These are phyloP conservation scores for Drosophila equinoxialis DNA, from an alignment of 1,140 invertebrate genomes.

Conservation along the genomic window DNA sequence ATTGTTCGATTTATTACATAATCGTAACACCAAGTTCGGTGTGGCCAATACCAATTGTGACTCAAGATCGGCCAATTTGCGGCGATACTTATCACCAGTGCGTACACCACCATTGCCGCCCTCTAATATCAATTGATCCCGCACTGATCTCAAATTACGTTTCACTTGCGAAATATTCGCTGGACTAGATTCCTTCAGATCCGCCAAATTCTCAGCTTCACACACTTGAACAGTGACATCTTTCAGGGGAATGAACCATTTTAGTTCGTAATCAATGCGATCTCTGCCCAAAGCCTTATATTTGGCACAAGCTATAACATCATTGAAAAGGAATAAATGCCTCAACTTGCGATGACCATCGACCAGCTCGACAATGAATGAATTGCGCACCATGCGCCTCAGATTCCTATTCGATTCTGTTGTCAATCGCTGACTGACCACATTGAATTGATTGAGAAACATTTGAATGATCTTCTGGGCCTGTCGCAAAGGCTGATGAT, in stretches of 20 bases:
- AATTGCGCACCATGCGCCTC: conserved; percentile 95
- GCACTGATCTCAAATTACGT: conserved; percentile 92
- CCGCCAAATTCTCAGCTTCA: conserved; percentile 87
- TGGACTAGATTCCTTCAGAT: conserved; percentile 87
- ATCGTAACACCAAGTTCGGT: conserved; percentile 92
- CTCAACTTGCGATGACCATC: conserved; percentile 94
- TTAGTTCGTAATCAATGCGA: conserved; percentile 95
- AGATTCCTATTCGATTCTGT: conserved; percentile 84
- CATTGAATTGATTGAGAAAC: conserved; percentile 95
- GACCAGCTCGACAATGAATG: conserved; percentile 95
- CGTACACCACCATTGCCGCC: conserved; percentile 85
- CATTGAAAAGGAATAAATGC: conserved; percentile 97
- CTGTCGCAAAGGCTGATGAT: conserved; percentile 91
- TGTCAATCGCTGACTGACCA: conserved; percentile 85
- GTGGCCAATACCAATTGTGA: conserved; percentile 94
- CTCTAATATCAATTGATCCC: conserved; percentile 92
- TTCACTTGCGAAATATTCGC: conserved; percentile 93
- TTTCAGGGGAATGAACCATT: conserved; percentile 94
- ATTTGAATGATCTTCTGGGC: conserved; percentile 94
- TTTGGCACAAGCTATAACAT: conserved; percentile 97
- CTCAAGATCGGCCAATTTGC: conserved; percentile 94
- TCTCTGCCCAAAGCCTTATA: conserved; percentile 93
- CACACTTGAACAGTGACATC: conserved; percentile 86
- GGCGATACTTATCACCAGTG: conserved; percentile 92
- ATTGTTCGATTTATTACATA: conserved; percentile 87